These are phyloP conservation scores for Seriola quinqueradiata DNA, from an alignment of 2,113 vertebrate genomes.

Conservation along the genomic window DNA sequence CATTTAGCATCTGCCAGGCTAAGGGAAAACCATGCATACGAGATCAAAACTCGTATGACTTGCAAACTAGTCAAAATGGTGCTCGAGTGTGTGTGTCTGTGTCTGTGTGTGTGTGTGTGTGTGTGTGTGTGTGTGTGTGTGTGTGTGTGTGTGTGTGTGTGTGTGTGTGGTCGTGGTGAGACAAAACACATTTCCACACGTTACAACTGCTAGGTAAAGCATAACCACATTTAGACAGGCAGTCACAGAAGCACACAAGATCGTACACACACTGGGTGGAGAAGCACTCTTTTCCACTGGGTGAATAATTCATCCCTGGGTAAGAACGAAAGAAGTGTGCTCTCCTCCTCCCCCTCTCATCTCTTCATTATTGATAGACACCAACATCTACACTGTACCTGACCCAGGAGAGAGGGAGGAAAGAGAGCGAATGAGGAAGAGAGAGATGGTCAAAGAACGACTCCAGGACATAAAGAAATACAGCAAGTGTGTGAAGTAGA, in stretches of 20 bases:
- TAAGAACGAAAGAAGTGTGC: slow-evolving; percentile 69
- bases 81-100: slow-evolving; percentile 12
- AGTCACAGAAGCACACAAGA: slow-evolving; percentile 16
- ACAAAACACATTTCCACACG: slow-evolving; percentile 41
- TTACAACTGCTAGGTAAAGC: slow-evolving; percentile 49
- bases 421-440: slow-evolving; percentile 1
- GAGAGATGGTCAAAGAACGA: slow-evolving; percentile 11
- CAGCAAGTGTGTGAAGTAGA: slow-evolving; percentile 24
- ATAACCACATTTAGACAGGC: slow-evolving; percentile 47
- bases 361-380: slow-evolving; percentile 85
- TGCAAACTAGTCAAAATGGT: slow-evolving; percentile 35
- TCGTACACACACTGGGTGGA: background rate
- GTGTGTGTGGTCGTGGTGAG: slow-evolving; percentile 28
- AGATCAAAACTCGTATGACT: slow-evolving; percentile 43
- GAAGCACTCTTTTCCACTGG: slow-evolving; percentile 62
- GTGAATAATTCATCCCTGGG: slow-evolving; percentile 81
- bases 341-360: slow-evolving; percentile 71
- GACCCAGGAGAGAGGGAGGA: slow-evolving; percentile 58
- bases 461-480: slow-evolving; percentile 10
- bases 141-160: slow-evolving; percentile 24
- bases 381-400: slow-evolving; percentile 81
- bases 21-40: slow-evolving; percentile 28
- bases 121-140: slow-evolving; percentile 35
- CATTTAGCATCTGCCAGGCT: slow-evolving; percentile 52
- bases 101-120: slow-evolving; percentile 23